phyloP scores from a whole-genome alignment of 2,797 vertebrate genomes.

The Coccyzus lansbergi region DNA sequence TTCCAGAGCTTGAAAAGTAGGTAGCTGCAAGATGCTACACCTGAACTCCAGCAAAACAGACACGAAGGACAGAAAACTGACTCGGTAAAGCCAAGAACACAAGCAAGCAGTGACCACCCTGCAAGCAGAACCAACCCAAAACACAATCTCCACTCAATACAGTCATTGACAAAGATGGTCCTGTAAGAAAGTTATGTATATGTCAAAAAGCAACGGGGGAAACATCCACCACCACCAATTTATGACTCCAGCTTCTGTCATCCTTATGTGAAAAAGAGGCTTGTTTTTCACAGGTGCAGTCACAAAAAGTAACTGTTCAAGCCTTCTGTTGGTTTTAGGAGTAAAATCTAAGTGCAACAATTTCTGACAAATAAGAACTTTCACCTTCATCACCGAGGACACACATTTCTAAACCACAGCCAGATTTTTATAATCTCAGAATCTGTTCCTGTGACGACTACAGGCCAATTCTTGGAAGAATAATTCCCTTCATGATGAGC shows the following conservation, averaged over 20 bases:
- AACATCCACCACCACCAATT: too few relatives aligned
- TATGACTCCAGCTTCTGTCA: neutral
- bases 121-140: neutral
- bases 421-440: neutral
- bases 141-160: neutral
- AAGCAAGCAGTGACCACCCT: neutral
- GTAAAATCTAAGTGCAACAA: neutral
- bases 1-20: neutral
- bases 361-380: neutral
- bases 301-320: neutral
- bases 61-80: neutral
- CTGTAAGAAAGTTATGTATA: neutral
- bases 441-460: neutral
- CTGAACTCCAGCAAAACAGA: neutral
- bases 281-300: neutral
- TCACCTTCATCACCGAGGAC: neutral
- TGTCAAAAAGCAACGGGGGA: neutral
- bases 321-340: neutral
- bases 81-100: neutral
- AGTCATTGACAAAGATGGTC: neutral
- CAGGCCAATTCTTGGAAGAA: accelerated
- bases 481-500: neutral
- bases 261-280: too few relatives aligned
- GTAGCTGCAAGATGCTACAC: neutral
- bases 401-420: neutral